Percentiles rank a stretch among this genome's conserved stretches.
phyloP scores from a whole-genome alignment of 2,113 vertebrate genomes.

The Rana temporaria region DNA sequence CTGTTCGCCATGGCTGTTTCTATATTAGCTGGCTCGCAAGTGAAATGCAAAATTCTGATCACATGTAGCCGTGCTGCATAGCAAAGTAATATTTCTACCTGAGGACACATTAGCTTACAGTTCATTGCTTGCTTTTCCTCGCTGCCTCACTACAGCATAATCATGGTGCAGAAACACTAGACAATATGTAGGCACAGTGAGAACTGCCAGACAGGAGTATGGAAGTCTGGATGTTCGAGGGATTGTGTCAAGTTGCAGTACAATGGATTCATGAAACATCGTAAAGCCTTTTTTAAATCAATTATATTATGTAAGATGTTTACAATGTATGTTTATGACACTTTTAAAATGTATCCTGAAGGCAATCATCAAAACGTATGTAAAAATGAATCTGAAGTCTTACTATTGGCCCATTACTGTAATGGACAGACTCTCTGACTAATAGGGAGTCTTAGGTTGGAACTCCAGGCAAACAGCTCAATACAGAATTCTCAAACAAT shows the following conservation, averaged over 20 bases:
- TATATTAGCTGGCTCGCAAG: not conserved
- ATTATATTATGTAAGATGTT: slow-evolving; percentile 1
- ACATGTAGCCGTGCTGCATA: not conserved
- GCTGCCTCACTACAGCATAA: slow-evolving; percentile 1
- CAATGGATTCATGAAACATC: not conserved
- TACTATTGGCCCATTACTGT: no score
- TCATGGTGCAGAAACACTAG: slow-evolving; percentile 26
- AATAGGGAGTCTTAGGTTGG: no score
- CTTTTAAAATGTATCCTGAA: no score
- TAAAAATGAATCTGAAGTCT: no score
- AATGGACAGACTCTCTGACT: no score
- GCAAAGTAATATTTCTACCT: slow-evolving; percentile 40
- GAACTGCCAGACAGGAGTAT: not conserved
- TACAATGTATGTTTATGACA: not conserved
- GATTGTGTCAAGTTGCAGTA: slow-evolving; percentile 4
- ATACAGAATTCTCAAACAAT: no score
- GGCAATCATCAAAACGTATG: no score
- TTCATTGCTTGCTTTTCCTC: not conserved
- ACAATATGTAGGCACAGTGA: not conserved
- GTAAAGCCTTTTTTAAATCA: not conserved
- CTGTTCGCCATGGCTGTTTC: not conserved
- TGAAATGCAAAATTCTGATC: slow-evolving; percentile 24
- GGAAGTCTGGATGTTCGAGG: not conserved
- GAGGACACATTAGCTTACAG: not conserved
- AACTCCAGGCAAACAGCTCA: no score